Base-by-base conservation (phyloP, 1,140 invertebrate genomes). In the Drosophila rhopaloa region DNA sequence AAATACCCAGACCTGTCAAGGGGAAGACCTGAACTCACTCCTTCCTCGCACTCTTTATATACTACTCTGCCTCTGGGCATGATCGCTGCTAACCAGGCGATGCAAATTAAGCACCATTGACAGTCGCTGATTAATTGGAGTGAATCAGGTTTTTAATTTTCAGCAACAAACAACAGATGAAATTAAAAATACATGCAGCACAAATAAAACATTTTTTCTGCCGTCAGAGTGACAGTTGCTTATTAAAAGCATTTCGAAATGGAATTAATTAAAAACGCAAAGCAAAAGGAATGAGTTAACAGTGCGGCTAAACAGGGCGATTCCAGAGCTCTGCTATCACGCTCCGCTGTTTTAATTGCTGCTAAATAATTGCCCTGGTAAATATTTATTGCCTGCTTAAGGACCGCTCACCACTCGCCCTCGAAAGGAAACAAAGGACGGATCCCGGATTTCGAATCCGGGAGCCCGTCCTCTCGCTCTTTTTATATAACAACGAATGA, bases 111-210 rank as follows among this genome's bases (percentile, higher is more conserved):
- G 53, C 84, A 83, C 76, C 83, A 86, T 86, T 83, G 83, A 88
- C 83, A 86, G 63, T 82, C 67, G 63, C 60, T 86, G 83, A 86
- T 86, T 86, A 86, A 86, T 88, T 88, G 79, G 72, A 79, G 62
- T 77, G 79, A 83, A 88, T 79, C 79, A 79, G 76, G 79, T 79
- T 85, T 86, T 85, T 86, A 81, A 85, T 86, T 86, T 85, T 38
- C 73, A 81, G 32, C 44, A 73, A 57, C 41, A 50, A 80, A 63
- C 48, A 63, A 63, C 62, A 78, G 58, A 60, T 71, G 54, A 61
- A 61, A 46, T 56, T 44, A 63, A 82, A 79, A 59, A 62, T 41
- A 46, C 43, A 43, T 27, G 29, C 44, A 40, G 51, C 79, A 59
- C 41, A 61, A 77, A 74, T 68, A 63, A 67, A 61, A 61, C 63